These are phyloP conservation scores for Apodemia hepburni DNA, from an alignment of 2,888 invertebrate species.

Conservation along the genomic window DNA sequence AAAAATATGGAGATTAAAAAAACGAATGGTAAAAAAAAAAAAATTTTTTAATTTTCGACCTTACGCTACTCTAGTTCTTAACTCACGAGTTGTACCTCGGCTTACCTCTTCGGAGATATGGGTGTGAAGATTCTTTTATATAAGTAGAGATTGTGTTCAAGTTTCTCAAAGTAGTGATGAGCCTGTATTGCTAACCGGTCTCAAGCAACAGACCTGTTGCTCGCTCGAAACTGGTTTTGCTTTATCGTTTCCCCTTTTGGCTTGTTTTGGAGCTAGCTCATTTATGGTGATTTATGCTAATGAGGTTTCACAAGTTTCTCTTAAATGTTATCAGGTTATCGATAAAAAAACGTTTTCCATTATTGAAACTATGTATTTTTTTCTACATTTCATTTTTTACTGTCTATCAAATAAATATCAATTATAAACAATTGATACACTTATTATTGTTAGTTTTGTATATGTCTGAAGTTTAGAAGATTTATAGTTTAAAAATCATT, in stretches of 20 bases:
- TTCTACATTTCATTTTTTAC: conserved; percentile 71
- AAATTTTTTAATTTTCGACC: too few species aligned
- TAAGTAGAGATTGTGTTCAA: background rate
- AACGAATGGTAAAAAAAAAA: too few species aligned
- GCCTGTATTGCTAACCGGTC: background rate
- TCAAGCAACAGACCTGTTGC: background rate
- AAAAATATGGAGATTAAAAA: too few species aligned
- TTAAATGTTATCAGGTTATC: conserved; percentile 29
- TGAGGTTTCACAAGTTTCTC: conserved; percentile 15
- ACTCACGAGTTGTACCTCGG: too few species aligned
- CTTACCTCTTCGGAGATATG: too few species aligned
- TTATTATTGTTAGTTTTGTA: conserved; percentile 72
- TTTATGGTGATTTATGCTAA: conserved; percentile 21
- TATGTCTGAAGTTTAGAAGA: conserved; percentile 69
- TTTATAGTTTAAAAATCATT: conserved; percentile 57
- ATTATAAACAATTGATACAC: conserved; percentile 77
- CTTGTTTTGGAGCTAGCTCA: conserved; percentile 15
- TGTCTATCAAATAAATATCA: conserved; percentile 77
- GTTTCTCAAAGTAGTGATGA: conserved; percentile 1
- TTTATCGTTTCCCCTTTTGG: conserved; percentile 8
- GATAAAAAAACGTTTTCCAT: conserved; percentile 50
- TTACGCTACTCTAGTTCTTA: too few species aligned
- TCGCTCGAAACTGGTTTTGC: background rate
- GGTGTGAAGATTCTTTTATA: too few species aligned
- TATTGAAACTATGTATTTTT: conserved; percentile 77